Evolutionary conservation across 2,888 invertebrate species (phyloP).

Genomic region (Dasypogon diadema): DNA sequence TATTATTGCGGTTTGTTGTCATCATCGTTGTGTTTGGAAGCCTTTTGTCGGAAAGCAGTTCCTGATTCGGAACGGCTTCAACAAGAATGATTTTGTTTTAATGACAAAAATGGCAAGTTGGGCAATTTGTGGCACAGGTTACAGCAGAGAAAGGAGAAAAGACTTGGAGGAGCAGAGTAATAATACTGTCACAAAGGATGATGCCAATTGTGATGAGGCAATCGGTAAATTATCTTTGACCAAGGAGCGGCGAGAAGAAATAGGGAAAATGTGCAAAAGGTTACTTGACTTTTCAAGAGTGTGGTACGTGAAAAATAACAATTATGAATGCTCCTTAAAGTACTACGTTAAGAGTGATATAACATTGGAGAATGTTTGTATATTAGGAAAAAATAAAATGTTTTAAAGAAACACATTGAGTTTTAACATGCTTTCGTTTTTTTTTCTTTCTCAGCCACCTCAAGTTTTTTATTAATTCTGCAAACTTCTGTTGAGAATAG

Average conservation of each 20-base stretch:
- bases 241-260: slow-evolving; percentile 71
- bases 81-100: slow-evolving; percentile 76
- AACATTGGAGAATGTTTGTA: slow-evolving; percentile 84
- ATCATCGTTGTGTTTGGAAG: slow-evolving; percentile 84
- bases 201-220: slow-evolving; percentile 59
- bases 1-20: slow-evolving; percentile 89
- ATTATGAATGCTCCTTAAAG: slow-evolving; percentile 74
- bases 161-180: slow-evolving; percentile 58
- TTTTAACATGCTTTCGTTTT: too few species aligned
- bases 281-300: slow-evolving; percentile 83
- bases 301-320: slow-evolving; percentile 72
- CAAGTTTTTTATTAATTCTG: too few species aligned
- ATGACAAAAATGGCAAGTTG: slow-evolving; percentile 88
- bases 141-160: slow-evolving; percentile 70
- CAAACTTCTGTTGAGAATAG: too few species aligned
- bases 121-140: slow-evolving; percentile 86
- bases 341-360: slow-evolving; percentile 75
- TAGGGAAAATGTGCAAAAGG: slow-evolving; percentile 81
- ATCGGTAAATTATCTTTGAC: slow-evolving; percentile 44
- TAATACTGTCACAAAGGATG: slow-evolving; percentile 46
- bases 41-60: slow-evolving; percentile 78
- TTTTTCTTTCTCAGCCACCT: too few species aligned
- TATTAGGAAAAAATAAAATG: slow-evolving; percentile 75
- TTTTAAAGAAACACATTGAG: too few species aligned
- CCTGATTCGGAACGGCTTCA: slow-evolving; percentile 72